Conservation (phyloP, 2,113 vertebrate genomes). For the Elephas maximus region DNA sequence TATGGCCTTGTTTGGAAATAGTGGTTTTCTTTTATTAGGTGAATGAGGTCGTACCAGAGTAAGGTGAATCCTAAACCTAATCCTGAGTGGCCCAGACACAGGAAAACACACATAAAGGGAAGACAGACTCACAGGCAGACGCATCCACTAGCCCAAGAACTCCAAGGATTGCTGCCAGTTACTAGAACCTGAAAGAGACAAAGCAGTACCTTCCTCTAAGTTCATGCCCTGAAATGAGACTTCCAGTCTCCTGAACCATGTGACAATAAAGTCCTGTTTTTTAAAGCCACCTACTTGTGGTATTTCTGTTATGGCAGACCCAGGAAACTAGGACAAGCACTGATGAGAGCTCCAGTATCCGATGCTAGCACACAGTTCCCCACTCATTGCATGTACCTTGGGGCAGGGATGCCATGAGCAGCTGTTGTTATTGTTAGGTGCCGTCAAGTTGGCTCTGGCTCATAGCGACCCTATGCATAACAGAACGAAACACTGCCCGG, state of each 20-base stretch:
- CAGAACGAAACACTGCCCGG: no score
- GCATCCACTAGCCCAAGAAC: not conserved
- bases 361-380: accelerated
- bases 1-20: no score
- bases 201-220: not conserved
- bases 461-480: no score
- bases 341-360: accelerated
- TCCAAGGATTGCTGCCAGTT: not conserved
- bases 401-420: not conserved
- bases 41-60: not conserved
- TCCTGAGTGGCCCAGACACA: not conserved
- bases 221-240: not conserved
- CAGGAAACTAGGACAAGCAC: not conserved
- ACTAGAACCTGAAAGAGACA: not conserved
- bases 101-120: not conserved
- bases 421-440: no score
- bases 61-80: not conserved
- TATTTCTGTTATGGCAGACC: not conserved
- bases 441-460: no score
- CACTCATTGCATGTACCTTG: not conserved
- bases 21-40: not conserved
- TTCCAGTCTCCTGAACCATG: not conserved
- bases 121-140: not conserved
- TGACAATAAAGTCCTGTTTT: not conserved
- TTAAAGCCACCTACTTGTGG: not conserved